Conservation (phyloP, 2,113 vertebrate genomes). For the Phylloscopus whistleri region DNA sequence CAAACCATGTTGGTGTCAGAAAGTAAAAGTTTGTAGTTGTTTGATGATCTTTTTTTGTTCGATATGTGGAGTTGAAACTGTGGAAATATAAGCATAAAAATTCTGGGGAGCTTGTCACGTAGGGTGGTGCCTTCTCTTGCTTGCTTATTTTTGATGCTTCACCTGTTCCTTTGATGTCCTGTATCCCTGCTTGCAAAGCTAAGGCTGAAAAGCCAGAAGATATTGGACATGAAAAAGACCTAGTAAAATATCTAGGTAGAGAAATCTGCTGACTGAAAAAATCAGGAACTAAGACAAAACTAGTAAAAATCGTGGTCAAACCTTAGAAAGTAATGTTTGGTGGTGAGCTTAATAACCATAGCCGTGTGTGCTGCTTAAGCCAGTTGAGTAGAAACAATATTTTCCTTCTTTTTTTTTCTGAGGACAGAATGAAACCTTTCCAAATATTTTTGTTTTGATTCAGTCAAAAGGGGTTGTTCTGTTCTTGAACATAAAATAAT, state of each 20-base stretch:
- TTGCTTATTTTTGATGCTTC: background rate
- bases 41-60: background rate
- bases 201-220: background rate
- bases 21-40: background rate
- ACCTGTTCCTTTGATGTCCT: background rate
- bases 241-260: background rate
- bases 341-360: background rate
- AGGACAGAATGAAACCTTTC: background rate
- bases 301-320: background rate
- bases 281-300: background rate
- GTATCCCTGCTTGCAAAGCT: background rate
- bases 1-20: background rate
- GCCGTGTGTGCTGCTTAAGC: background rate
- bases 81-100: background rate
- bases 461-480: background rate
- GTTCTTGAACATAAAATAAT: background rate
- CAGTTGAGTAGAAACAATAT: background rate
- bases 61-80: background rate
- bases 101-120: background rate
- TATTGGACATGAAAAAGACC: background rate
- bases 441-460: background rate
- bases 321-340: background rate
- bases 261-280: background rate
- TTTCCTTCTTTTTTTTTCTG: background rate
- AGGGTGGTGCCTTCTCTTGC: background rate